Evolutionary conservation across 2,797 vertebrate genomes (phyloP), one percentile per base, ranked within the genome.

Genomic region (Sebastes glaucus): DNA sequence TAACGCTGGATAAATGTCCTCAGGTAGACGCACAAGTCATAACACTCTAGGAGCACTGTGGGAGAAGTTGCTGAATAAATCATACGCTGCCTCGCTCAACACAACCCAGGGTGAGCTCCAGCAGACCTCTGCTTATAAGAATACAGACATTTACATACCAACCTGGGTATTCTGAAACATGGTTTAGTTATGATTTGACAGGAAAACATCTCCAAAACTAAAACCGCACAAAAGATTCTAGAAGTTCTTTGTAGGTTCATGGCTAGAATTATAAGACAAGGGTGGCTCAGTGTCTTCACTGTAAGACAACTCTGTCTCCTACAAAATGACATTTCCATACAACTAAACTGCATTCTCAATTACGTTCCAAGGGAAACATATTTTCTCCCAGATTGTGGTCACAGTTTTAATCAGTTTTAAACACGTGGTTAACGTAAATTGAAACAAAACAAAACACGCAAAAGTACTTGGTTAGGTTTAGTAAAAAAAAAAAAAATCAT

Each of bases 1-100:
- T 80, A 84, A 75, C 32, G 42, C 55, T 25, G 13, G 71, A 82
- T 81, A 88, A 84, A 86, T 77, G 74, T 87, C 82, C 81, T 64
- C 55, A 68, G 71, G 81, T 79, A 65, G 56, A 66, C 46, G 7
- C 77, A 64, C 57, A 27, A 80, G 78, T 83, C 81, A 52, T 52
- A 80, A 77, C 69, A 68, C 42, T 25, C 33, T 27, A 7, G 46
- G 6, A 8, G 49, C 38, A 30, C 38, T 3, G 74, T 67, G 33
- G 59, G 59, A 57, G 53, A 67, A 5, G 63, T 6, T 60, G 38
- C 25, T 81, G 74, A 87, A 81, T 81, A 78, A 89, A 89, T 86
- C 63, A 84, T 70, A 16, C 8, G 8, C 71, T 2, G 25, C 16
- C 0, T 49, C 9, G 5, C 16, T 69, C 59, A 18, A 8, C n/a